phyloP scores from a whole-genome alignment of 1,140 invertebrate species.

The Octopus sinensis region DNA sequence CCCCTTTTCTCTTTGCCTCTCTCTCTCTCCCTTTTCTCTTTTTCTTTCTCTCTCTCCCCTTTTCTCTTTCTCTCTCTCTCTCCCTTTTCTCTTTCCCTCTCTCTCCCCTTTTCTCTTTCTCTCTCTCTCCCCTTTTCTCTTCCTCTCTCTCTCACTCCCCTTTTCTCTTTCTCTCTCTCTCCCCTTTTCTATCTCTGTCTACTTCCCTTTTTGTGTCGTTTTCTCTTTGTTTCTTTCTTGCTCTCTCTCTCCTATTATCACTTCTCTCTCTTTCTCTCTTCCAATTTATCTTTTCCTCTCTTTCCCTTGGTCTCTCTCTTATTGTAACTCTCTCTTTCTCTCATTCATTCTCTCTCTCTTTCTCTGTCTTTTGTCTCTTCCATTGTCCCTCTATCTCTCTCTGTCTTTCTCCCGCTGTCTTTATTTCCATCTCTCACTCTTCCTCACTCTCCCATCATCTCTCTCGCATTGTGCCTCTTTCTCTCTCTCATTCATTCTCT shows the following conservation, averaged over 20 bases:
- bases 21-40: neutral
- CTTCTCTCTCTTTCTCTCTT: conserved; percentile 1
- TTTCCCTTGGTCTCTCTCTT: neutral
- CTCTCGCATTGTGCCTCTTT: neutral
- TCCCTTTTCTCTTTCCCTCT: neutral
- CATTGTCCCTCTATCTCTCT: neutral
- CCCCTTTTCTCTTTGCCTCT: neutral
- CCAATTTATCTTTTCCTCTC: neutral
- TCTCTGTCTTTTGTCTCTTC: neutral
- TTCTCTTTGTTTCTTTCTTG: neutral
- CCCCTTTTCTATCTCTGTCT: neutral
- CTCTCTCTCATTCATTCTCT: neutral
- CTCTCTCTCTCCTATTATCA: too few relatives aligned
- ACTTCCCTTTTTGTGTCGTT: neutral
- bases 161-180: neutral
- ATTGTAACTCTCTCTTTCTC: neutral
- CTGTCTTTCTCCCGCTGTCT: neutral
- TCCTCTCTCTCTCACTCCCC: neutral
- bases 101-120: neutral
- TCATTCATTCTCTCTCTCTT: neutral
- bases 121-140: neutral
- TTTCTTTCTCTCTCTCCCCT: neutral
- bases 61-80: neutral
- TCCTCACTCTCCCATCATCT: neutral
- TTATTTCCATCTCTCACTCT: neutral